A percentile compares a stretch with the other conserved stretches of the same genome.
Conservation (phyloP, 2,888 invertebrate species). For the Nyleta sp. region DNA sequence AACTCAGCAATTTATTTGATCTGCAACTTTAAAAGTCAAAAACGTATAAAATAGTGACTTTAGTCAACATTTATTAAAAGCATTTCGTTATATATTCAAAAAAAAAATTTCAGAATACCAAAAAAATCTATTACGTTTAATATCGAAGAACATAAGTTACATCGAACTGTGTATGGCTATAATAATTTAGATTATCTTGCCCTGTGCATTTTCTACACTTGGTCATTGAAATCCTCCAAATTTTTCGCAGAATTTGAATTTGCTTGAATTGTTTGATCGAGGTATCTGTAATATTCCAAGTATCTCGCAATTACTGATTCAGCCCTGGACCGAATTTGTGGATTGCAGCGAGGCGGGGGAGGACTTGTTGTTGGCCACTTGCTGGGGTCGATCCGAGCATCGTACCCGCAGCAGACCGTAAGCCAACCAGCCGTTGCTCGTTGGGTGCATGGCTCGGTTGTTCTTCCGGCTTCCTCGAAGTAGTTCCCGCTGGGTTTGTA, state of each 20-base stretch:
- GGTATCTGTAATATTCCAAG: constrained; percentile 44
- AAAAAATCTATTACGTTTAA: too few relatives aligned
- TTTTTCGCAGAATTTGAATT: constrained; percentile 13
- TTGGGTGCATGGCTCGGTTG: constrained; percentile 69
- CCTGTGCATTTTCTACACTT: too few relatives aligned
- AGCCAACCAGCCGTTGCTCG: constrained; percentile 77
- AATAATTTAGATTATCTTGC: too few relatives aligned
- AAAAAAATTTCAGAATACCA: too few relatives aligned
- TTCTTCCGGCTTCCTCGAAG: constrained; percentile 80
- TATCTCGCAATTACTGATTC: constrained; percentile 57
- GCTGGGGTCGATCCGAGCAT: constrained; percentile 72
- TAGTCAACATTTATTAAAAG: too few relatives aligned
- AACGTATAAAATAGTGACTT: too few relatives aligned
- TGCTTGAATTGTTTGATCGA: constrained; percentile 9
- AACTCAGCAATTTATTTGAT: too few relatives aligned
- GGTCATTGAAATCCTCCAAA: too few relatives aligned
- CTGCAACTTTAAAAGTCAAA: too few relatives aligned
- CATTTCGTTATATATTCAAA: too few relatives aligned
- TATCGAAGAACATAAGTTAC: too few relatives aligned
- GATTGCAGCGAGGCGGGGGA: constrained; percentile 51
- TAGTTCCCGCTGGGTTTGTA: constrained; percentile 90
- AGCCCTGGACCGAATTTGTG: constrained; percentile 73
- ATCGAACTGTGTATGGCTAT: too few relatives aligned
- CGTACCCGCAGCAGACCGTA: constrained; percentile 78
- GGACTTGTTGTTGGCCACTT: constrained; percentile 59